Evolutionary conservation across 2,888 invertebrate genomes (phyloP).

Genomic region (Tolmerus cingulatus): DNA sequence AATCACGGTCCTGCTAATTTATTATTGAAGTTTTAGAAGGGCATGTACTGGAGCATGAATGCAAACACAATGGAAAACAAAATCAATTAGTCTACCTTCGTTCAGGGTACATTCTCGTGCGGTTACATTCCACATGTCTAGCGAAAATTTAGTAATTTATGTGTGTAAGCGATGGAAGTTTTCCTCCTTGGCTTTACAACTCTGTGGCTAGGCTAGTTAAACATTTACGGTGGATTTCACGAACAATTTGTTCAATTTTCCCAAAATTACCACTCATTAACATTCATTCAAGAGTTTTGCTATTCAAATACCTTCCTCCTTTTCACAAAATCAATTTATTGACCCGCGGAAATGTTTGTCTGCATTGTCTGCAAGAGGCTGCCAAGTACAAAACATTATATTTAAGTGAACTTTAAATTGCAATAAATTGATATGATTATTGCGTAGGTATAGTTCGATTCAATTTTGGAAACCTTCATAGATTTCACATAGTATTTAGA

Average conservation of each 20-base stretch:
- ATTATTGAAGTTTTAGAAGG: constrained; percentile 13
- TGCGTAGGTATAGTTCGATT: not conserved
- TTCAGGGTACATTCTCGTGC: not conserved
- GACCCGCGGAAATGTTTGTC: not conserved
- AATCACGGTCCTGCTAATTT: not conserved
- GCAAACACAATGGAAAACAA: constrained; percentile 14
- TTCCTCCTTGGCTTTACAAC: not conserved
- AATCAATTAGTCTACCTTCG: constrained; percentile 20
- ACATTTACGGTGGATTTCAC: not conserved
- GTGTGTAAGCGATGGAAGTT: not conserved
- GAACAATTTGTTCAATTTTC: not conserved
- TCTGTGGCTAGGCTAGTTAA: not conserved
- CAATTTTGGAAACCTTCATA: too few relatives aligned
- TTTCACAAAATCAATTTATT: not conserved
- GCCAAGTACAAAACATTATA: not conserved
- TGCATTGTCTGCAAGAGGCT: not conserved
- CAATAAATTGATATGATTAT: not conserved
- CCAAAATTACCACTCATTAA: not conserved
- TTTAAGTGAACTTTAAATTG: not conserved
- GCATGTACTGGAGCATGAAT: not conserved
- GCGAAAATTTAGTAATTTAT: not conserved
- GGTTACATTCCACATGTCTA: constrained; percentile 13
- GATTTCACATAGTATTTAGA: too few relatives aligned
- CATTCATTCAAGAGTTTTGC: not conserved
- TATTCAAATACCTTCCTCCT: not conserved